Evolutionary conservation across 2,888 invertebrate species (phyloP).

Genomic region (Aethes cnicana): DNA sequence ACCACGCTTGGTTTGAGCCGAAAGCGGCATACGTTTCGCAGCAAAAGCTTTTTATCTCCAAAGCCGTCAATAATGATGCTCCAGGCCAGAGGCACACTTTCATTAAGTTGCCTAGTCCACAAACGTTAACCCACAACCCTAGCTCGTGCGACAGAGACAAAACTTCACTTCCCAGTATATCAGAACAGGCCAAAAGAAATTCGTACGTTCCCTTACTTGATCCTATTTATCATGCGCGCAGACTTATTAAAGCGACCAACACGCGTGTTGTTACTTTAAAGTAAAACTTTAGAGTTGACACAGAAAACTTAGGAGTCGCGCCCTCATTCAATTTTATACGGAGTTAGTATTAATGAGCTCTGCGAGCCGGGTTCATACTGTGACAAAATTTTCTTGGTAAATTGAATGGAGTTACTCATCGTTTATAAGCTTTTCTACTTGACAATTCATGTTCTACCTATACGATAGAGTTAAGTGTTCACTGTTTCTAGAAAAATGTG

Average conservation of each 20-base stretch:
- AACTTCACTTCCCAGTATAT: neutral
- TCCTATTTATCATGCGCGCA: constrained; percentile 75
- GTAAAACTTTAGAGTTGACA: constrained; percentile 62
- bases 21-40: constrained; percentile 69
- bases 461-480: neutral
- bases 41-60: constrained; percentile 67
- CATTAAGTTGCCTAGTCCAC: constrained; percentile 70
- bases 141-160: constrained; percentile 12
- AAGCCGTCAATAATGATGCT: constrained; percentile 75
- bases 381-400: neutral
- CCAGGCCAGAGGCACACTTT: constrained; percentile 64
- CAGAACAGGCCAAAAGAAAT: constrained; percentile 20
- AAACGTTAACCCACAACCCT: constrained; percentile 57
- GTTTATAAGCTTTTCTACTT: neutral
- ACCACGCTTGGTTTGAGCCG: constrained; percentile 52
- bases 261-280: constrained; percentile 61
- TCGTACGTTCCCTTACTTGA: constrained; percentile 61
- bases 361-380: neutral
- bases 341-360: constrained; percentile 21
- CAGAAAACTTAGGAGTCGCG: constrained; percentile 52
- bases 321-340: constrained; percentile 30
- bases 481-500: neutral
- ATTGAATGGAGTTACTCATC: neutral
- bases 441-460: constrained; percentile 6
- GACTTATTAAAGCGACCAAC: constrained; percentile 78